A percentile compares a stretch with the other conserved stretches of the same genome.
phyloP scores from a whole-genome alignment of 2,113 vertebrate genomes.

The Campylomormyrus tamandua region DNA sequence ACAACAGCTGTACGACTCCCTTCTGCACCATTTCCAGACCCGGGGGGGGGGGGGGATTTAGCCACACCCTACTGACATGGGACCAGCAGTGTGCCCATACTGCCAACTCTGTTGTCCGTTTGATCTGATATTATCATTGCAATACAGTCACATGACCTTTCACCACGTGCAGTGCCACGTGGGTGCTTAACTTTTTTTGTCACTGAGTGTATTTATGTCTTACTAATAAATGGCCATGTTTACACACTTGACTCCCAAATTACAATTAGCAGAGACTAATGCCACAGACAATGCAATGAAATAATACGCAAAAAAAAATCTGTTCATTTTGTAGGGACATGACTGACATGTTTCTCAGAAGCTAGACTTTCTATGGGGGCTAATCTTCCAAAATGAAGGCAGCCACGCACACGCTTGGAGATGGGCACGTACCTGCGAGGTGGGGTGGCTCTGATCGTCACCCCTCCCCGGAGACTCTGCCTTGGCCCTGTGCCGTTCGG shows the following conservation, averaged over 20 bases:
- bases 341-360: neutral
- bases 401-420: neutral
- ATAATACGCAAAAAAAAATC: neutral
- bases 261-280: neutral
- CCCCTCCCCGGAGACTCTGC: constrained; percentile 85
- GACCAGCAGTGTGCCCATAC: no score
- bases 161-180: no score
- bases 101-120: no score
- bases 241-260: neutral
- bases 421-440: constrained; percentile 64
- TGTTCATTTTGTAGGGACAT: neutral
- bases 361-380: neutral
- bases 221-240: neutral
- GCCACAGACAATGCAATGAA: neutral
- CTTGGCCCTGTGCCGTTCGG: constrained; percentile 82
- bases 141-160: no score
- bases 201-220: neutral
- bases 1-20: no score
- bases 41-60: no score
- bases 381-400: neutral
- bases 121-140: no score
- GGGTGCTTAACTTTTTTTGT: no score
- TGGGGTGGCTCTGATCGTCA: constrained; percentile 78
- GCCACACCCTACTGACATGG: no score
- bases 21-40: no score